Evolutionary conservation across 2,797 vertebrate species (phyloP), one percentile per base, ranked within the genome.

Genomic region (Acanthurus leucopareius): DNA sequence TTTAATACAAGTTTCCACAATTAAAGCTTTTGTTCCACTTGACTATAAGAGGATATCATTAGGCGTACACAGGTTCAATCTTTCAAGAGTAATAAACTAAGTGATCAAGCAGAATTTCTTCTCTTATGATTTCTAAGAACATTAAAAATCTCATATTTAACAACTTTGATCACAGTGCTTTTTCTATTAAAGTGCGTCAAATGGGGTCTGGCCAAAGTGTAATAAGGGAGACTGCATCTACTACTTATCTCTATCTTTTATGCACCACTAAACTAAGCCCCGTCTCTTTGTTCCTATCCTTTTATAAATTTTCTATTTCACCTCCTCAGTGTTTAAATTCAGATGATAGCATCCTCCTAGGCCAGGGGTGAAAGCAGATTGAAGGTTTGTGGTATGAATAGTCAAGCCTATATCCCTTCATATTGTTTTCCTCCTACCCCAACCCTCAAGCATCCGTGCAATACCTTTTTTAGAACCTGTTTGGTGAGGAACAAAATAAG

Each of bases 21-120:
- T 77, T 86, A 47, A 40, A 73, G n/a, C 35, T 74, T 82, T 71
- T 84, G 59, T 80, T 89, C 73, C 67, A 63, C 68, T 69, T 10
- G 53, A 77, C 80, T 73, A 42, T 62, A 16, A 32, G 40, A 49
- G 32, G 60, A 42, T 57, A 53, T 70, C 51, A 61, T 40, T 58
- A 38, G n/a, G 71, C 38, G 66, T 68, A 32, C 68, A 25, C 58
- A 35, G 48, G 15, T 42, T 72, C 65, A 48, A 5, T 53, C 56
- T 63, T 54, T 51, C 61, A n/a, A 63, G 74, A 51, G 8, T 54
- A 16, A 56, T 48, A 73, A 42, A 67, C 80, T 4, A 62, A 63
- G 60, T 42, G 20, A 51, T 32, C 11, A n/a, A 2, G 7, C 17
- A 59, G 38, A 60, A 61, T 25, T 1, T 13, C 5, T 28, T 17